phyloP scores from a whole-genome alignment of 1,140 invertebrate genomes.

The Drosophila bifasciata region DNA sequence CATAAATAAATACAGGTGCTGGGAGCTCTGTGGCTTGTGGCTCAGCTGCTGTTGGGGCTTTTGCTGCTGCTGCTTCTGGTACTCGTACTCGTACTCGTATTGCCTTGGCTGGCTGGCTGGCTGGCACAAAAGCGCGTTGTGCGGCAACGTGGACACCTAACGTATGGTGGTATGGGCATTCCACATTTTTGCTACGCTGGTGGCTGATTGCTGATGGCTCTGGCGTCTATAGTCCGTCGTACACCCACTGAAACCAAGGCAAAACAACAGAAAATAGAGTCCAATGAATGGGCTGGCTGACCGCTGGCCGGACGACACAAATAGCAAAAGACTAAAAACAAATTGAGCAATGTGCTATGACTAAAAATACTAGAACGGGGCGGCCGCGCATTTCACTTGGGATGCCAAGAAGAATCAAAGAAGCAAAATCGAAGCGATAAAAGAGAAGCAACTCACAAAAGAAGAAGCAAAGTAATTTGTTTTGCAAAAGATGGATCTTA shows the following conservation, averaged over 20 bases:
- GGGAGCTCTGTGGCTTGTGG: neutral
- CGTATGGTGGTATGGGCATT: constrained; percentile 20
- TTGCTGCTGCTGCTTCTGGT: neutral
- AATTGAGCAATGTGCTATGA: constrained; percentile 53
- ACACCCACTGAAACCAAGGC: constrained; percentile 45
- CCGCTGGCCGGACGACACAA: constrained; percentile 30
- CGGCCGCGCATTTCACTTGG: constrained; percentile 13
- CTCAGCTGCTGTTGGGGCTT: constrained; percentile 17
- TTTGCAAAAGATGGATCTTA: no score
- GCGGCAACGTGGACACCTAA: constrained; percentile 60
- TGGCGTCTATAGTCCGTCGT: constrained; percentile 9
- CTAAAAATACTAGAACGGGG: constrained; percentile 63
- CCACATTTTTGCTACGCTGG: constrained; percentile 6
- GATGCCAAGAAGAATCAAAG: constrained; percentile 54
- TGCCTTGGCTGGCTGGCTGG: no score
- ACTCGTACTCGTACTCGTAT: no score
- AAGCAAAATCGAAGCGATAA: constrained; percentile 14
- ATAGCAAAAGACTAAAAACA: constrained; percentile 33
- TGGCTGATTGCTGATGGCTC: constrained; percentile 9
- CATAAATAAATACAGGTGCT: constrained; percentile 77
- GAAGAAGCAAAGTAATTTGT: no score
- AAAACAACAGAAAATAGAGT: constrained; percentile 33
- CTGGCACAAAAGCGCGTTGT: constrained; percentile 16
- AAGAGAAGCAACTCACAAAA: neutral
- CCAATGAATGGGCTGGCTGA: constrained; percentile 47